Evolutionary conservation across 2,113 vertebrate genomes (phyloP).

Genomic region (Perccottus glenii): DNA sequence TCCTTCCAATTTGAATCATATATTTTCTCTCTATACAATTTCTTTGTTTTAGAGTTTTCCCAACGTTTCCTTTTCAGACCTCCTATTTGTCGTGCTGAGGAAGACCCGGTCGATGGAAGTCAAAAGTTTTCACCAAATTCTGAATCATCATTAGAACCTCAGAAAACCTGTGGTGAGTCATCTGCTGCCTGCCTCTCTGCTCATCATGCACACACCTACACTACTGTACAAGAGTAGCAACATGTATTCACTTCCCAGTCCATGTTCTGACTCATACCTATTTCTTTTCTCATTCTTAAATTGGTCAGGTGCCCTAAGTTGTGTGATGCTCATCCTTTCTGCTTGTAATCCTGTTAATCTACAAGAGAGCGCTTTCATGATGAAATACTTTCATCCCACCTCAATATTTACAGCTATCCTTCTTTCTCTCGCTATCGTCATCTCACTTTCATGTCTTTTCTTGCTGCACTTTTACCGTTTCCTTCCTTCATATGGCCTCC

Average conservation of each 20-base stretch:
- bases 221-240: not conserved
- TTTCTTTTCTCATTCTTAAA: slow-evolving; percentile 37
- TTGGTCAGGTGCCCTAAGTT: slow-evolving; percentile 54
- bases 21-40: not conserved
- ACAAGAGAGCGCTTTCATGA: slow-evolving; percentile 48
- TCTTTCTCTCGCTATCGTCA: slow-evolving; percentile 8
- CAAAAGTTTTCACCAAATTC: slow-evolving; percentile 86
- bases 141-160: slow-evolving; percentile 82
- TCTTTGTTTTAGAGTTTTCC: not conserved
- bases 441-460: slow-evolving; percentile 47
- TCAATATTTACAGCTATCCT: slow-evolving; percentile 41
- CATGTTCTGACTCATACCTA: slow-evolving; percentile 13
- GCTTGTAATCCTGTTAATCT: slow-evolving; percentile 63
- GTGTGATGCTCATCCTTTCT: slow-evolving; percentile 31
- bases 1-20: not conserved
- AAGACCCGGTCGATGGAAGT: slow-evolving; percentile 80
- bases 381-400: slow-evolving; percentile 63
- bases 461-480: not conserved
- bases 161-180: slow-evolving; percentile 86
- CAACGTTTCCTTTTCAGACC: slow-evolving; percentile 66
- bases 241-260: not conserved
- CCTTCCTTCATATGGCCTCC: not conserved
- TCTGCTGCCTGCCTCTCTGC: not conserved
- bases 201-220: slow-evolving; percentile 10
- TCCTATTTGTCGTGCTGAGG: slow-evolving; percentile 84